Evolutionary conservation across 2,113 vertebrate species (phyloP).

Genomic region (Spea multiplicata): DNA sequence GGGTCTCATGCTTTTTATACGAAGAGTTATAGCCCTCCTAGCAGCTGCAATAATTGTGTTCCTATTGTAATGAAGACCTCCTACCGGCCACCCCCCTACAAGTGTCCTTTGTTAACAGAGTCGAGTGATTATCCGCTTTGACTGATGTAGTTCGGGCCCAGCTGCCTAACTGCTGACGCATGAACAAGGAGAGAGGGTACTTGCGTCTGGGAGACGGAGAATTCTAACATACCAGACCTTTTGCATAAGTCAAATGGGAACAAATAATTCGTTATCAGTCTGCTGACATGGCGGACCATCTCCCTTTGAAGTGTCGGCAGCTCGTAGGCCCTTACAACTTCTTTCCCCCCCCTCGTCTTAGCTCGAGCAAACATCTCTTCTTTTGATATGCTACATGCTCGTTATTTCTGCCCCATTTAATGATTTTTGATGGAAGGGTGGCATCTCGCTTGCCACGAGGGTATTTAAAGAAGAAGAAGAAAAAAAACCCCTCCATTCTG

Average conservation of each 20-base stretch:
- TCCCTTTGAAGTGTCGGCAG: constrained; percentile 75
- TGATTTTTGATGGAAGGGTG: constrained; percentile 82
- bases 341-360: constrained; percentile 60
- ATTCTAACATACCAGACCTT: constrained; percentile 74
- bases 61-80: constrained; percentile 70
- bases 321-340: constrained; percentile 67
- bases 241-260: constrained; percentile 82
- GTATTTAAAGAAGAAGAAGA: constrained; percentile 54
- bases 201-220: constrained; percentile 68
- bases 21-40: constrained; percentile 68
- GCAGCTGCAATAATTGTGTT: constrained; percentile 83
- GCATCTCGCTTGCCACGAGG: constrained; percentile 66
- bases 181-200: constrained; percentile 54
- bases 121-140: constrained; percentile 73
- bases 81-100: constrained; percentile 72
- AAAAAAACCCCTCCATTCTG: constrained; percentile 62
- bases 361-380: constrained; percentile 73
- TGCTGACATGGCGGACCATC: constrained; percentile 60
- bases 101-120: constrained; percentile 73
- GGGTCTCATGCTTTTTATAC: constrained; percentile 58
- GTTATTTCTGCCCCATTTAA: constrained; percentile 80
- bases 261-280: constrained; percentile 79
- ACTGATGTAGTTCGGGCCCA: constrained; percentile 72
- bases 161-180: constrained; percentile 80
- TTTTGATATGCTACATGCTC: constrained; percentile 78